Evolutionary conservation across 2,113 vertebrate genomes (phyloP), one percentile per base, ranked within the genome.

Genomic region (Micronycteris hirsuta): DNA sequence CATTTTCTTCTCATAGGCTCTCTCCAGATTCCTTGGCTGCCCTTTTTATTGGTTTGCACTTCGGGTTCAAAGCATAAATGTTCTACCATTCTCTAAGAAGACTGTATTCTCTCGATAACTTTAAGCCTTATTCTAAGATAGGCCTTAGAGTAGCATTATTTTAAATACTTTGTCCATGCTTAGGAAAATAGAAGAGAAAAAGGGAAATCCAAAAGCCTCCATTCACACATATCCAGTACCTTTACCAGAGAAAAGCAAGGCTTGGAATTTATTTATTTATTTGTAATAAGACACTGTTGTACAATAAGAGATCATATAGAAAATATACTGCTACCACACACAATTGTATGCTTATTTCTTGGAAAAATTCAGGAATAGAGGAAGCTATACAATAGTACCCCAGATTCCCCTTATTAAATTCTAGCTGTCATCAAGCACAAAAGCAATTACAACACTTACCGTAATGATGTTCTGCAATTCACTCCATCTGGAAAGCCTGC

Each of bases 131-230:
- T 5, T 80, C 19, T 67, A 74, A 96, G 26, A 94, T 84, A 19
- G 83, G 10, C 16, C 56, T 80, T 22, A 12, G 80, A 83, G 68
- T 84, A 89, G 95, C 78, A 94, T 43, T 93, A 36, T 91, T 94
- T 49, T 97, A 89, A 84, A 80, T 86, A 92, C 83, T 80, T 92
- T 95, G 19, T 20, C 80, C 26, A 88, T 85, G n/a, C 20, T 49
- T 28, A 80, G 47, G 38, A 31, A 94, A 89, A 85, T n/a, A 14
- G 7, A 56, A 93, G 5, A 22, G 12, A 90, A 91, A 77, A 88
- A 15, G 10, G 16, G 89, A 83, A 31, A 70, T 68, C 71, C 26
- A 22, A 49, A 96, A 47, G 1, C 81, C 1, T 16, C 54, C 15
- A 7, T 8, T 45, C 13, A 43, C n/a, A 84, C 10, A 58, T 84